Evolutionary conservation across 2,797 vertebrate species (phyloP).

Genomic region (Ibycter americanus): DNA sequence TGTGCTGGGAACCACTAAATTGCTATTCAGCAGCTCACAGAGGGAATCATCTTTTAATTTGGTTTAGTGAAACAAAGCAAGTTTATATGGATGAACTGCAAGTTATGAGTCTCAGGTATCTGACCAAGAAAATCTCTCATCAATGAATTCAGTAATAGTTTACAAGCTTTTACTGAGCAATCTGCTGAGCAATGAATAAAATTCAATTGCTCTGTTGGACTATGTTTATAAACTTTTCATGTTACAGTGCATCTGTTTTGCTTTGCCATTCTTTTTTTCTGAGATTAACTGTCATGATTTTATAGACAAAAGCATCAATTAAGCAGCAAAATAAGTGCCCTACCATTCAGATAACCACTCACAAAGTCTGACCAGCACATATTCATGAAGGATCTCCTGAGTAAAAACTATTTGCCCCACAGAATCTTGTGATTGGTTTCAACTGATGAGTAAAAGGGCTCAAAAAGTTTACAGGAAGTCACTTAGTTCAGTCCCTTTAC

Average conservation of each 20-base stretch:
- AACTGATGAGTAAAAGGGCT: background rate
- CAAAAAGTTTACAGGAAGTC: background rate
- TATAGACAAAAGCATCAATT: background rate
- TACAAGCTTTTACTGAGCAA: background rate
- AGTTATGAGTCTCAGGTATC: background rate
- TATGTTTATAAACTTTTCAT: background rate
- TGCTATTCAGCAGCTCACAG: background rate
- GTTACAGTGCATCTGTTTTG: background rate
- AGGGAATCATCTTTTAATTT: background rate
- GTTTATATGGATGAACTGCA: background rate
- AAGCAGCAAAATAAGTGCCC: background rate
- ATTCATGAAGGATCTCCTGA: background rate
- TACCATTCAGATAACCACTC: background rate
- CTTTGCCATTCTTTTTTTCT: background rate
- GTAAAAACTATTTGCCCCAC: background rate
- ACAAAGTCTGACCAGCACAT: background rate
- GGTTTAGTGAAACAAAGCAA: background rate
- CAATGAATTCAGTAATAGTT: background rate
- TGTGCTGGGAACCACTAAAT: background rate
- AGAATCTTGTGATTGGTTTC: background rate
- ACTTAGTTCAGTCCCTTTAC: background rate
- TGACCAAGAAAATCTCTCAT: background rate
- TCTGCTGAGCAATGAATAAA: background rate
- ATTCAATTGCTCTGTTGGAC: background rate
- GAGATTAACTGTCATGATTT: background rate